Conservation (phyloP, 2,113 vertebrate genomes). For the Brienomyrus longianalis region DNA sequence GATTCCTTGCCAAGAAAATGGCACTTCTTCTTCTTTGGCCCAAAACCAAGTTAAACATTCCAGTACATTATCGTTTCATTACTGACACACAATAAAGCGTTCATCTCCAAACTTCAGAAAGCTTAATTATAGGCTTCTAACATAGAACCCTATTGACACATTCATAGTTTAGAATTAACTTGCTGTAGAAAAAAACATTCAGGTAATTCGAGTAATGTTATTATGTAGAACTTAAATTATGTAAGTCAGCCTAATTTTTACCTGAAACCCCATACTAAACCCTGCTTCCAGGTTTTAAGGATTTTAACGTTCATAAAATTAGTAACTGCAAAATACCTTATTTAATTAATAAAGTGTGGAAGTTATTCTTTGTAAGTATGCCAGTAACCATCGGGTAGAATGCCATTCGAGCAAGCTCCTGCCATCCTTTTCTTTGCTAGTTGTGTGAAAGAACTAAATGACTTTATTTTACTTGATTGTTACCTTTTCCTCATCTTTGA, state of each 20-base stretch:
- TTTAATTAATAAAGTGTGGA: not conserved
- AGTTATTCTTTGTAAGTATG: not conserved
- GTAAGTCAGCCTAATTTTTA: not conserved
- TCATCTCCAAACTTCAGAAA: slow-evolving; percentile 29
- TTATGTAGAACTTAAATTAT: not conserved
- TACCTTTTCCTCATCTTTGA: not conserved
- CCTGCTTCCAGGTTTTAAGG: not conserved
- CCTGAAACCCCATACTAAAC: not conserved
- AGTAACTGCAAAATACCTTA: not conserved
- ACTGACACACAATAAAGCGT: slow-evolving; percentile 43
- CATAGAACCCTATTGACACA: slow-evolving; percentile 24
- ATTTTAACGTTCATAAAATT: not conserved
- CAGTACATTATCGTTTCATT: slow-evolving; percentile 41
- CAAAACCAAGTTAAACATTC: slow-evolving; percentile 40
- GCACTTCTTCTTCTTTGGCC: slow-evolving; percentile 51
- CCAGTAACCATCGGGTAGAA: not conserved
- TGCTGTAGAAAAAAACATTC: not conserved
- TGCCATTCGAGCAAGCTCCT: not conserved
- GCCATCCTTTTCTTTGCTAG: not conserved
- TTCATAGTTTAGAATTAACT: not conserved
- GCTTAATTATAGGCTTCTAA: slow-evolving; percentile 26
- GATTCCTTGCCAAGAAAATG: slow-evolving; percentile 51
- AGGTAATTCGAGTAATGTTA: not conserved
- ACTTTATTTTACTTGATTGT: not conserved
- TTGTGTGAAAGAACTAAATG: not conserved